Evolutionary conservation across 1,140 invertebrate genomes (phyloP).

Genomic region (Dendroctonus valens): DNA sequence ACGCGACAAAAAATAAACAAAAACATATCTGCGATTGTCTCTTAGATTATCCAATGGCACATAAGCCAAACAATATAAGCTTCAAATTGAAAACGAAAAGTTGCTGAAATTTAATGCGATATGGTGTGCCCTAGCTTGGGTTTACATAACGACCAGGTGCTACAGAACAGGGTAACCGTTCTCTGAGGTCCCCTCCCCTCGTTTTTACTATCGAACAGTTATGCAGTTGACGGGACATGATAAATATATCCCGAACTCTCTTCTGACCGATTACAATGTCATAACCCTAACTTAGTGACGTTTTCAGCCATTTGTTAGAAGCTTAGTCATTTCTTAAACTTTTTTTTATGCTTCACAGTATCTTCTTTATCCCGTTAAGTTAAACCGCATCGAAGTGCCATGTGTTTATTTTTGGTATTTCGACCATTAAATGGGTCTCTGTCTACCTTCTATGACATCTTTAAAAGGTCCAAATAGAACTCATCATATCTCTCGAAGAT

Average conservation of each 20-base stretch:
- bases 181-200: constrained; percentile 31
- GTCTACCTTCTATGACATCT: constrained; percentile 1
- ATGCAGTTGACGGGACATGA: constrained; percentile 43
- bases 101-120: constrained; percentile 39
- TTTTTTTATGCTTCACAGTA: constrained; percentile 23
- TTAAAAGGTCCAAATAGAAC: too few relatives aligned
- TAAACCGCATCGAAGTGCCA: constrained; percentile 7
- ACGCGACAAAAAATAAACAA: constrained; percentile 20
- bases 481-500: too few relatives aligned
- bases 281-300: constrained; percentile 35
- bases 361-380: constrained; percentile 9
- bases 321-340: constrained; percentile 17
- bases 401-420: constrained; percentile 30
- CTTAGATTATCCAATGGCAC: too few relatives aligned
- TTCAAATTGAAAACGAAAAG: constrained; percentile 9
- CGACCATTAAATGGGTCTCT: constrained; percentile 29
- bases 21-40: background rate
- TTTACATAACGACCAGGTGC: constrained; percentile 41
- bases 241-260: constrained; percentile 43
- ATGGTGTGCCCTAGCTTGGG: constrained; percentile 34
- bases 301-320: constrained; percentile 29
- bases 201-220: constrained; percentile 32
- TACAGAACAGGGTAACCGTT: constrained; percentile 44
- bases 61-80: background rate
- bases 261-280: constrained; percentile 43